Base-by-base conservation (phyloP, 2,888 invertebrate species). In the Agrilus cyanescens region DNA sequence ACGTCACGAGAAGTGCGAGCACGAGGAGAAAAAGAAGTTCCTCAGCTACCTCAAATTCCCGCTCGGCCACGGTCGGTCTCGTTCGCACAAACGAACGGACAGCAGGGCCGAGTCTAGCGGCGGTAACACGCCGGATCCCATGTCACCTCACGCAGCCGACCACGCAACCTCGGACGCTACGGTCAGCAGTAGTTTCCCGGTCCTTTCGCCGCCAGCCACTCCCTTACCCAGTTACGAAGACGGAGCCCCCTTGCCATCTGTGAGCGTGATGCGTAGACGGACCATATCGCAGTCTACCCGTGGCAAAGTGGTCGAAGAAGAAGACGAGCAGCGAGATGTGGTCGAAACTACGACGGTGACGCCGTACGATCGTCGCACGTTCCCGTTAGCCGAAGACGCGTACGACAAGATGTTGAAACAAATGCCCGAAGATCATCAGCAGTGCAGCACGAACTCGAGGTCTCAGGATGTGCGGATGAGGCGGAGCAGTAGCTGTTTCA, bases 11-110 rank as follows among this genome's bases (percentile, higher is more conserved):
- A 79, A 80, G 49, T 80, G 82, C 50, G 88, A 88, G 66, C 68
- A 71, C 10, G 84, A 85, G 50, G 95, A 95, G 67, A 80, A 83
- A 48, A 82, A 81, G 57, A 82, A 84, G 52, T 85, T 80, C 66
- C 66, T 77, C 59, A 74, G 72, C 53, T 75, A 73, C 56, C 61
- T 74, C 37, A 76, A 67, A 44, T 54, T 66, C 45, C 67, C 67
- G 4, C 41, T 60, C 12, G 65, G 62, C 33, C 62, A 63, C 48
- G 62, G 64, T 30, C 65, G 74, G 40, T 69, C 75, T 30, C 72
- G 81, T 14, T 74, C 76, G 2, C 76, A 74, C 62, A 74, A 79
- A 47, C 73, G 82, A 31, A 74, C 75, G 14, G 82, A 82, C 53
- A 80, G 81, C 57, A 68, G 78, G 36, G 79, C 80, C 3, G 78